Evolutionary conservation across 2,888 invertebrate species (phyloP).

Genomic region (Empis stercorea): DNA sequence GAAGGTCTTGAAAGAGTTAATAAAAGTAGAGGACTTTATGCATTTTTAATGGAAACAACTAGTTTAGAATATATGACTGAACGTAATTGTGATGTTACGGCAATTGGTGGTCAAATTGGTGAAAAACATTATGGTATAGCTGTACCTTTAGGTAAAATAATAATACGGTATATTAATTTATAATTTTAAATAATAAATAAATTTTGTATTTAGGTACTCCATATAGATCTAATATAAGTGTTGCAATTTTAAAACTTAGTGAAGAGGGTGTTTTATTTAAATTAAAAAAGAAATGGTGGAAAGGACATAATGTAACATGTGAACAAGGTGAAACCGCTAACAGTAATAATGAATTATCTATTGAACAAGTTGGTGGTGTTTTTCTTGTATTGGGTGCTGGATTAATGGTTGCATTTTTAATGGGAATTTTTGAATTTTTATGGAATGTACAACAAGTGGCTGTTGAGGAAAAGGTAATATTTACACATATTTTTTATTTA

Average conservation of each 20-base stretch:
- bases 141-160: conserved; percentile 65
- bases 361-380: conserved; percentile 74
- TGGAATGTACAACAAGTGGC: conserved; percentile 71
- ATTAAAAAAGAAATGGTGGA: conserved; percentile 90
- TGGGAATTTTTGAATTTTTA: conserved; percentile 73
- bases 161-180: too few relatives aligned
- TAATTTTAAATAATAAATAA: not conserved
- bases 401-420: conserved; percentile 53
- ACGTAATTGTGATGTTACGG: conserved; percentile 64
- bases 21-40: conserved; percentile 63
- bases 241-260: conserved; percentile 78
- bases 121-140: conserved; percentile 91
- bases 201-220: conserved; percentile 46
- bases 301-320: conserved; percentile 43
- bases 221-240: conserved; percentile 68
- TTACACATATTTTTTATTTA: not conserved
- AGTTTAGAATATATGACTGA: conserved; percentile 82
- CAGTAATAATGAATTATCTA: conserved; percentile 27
- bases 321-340: not conserved
- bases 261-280: conserved; percentile 71
- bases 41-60: conserved; percentile 93
- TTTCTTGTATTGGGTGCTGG: conserved; percentile 74
- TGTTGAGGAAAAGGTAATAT: conserved; percentile 55
- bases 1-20: conserved; percentile 76
- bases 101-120: conserved; percentile 69